Percentiles rank a stretch among this genome's conserved stretches.
These are phyloP conservation scores for Ophraella communa DNA, from an alignment of 2,888 invertebrate species.

Conservation along the genomic window DNA sequence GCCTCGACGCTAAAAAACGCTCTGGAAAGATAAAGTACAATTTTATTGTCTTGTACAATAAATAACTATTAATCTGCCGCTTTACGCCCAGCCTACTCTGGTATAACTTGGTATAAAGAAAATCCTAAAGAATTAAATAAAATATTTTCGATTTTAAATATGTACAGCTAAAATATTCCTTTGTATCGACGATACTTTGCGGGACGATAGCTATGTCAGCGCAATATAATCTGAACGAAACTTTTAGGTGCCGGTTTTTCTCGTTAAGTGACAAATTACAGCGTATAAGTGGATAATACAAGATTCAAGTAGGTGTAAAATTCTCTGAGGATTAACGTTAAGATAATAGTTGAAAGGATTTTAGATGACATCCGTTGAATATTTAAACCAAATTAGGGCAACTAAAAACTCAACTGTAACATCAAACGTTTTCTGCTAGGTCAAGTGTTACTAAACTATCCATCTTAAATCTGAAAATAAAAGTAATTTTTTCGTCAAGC, in stretches of 20 bases:
- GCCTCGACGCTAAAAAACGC: no score
- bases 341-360: background rate
- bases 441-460: no score
- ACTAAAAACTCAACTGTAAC: background rate
- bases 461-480: no score
- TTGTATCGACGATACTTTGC: background rate
- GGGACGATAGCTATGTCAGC: constrained; percentile 34
- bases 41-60: no score
- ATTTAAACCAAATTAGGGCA: background rate
- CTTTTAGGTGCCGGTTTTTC: constrained; percentile 19
- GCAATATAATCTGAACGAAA: constrained; percentile 41
- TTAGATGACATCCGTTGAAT: background rate
- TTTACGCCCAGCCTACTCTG: no score
- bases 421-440: no score
- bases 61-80: no score
- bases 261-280: constrained; percentile 34
- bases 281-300: constrained; percentile 50
- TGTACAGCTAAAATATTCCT: background rate
- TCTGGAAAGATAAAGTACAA: no score
- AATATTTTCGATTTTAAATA: background rate
- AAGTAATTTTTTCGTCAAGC: no score
- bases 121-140: no score
- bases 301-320: constrained; percentile 55
- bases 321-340: constrained; percentile 52
- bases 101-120: no score